Evolutionary conservation across 2,797 vertebrate species (phyloP).

Genomic region (Rhinoraja longicauda): DNA sequence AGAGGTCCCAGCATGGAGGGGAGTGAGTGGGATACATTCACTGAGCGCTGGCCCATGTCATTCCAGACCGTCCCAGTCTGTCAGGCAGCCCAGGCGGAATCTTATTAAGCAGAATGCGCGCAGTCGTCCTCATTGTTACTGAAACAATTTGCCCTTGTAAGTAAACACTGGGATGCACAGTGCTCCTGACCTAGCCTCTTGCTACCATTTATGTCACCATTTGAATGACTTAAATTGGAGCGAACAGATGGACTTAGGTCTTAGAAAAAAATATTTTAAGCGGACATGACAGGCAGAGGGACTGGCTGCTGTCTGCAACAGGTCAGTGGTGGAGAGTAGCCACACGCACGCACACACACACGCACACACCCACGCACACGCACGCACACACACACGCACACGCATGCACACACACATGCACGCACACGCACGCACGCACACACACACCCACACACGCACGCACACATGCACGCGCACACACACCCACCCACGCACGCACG

Average conservation of each 20-base stretch:
- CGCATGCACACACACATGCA: no score
- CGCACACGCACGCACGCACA: no score
- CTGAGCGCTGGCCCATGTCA: neutral
- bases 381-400: no score
- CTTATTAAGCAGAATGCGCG: constrained; percentile 28
- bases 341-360: neutral
- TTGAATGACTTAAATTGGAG: constrained; percentile 33
- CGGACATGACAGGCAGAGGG: neutral
- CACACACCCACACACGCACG: no score
- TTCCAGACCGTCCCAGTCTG: neutral
- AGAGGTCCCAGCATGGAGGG: neutral
- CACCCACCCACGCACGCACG: no score
- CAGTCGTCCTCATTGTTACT: constrained; percentile 12
- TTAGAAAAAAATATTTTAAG: neutral
- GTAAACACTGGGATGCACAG: neutral
- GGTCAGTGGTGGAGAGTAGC: neutral
- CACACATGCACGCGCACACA: no score
- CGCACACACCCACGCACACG: no score
- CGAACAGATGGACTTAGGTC: constrained; percentile 2
- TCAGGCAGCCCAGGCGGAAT: constrained; percentile 15
- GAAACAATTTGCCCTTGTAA: constrained; percentile 31
- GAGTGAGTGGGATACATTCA: neutral
- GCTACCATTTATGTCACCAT: constrained; percentile 8
- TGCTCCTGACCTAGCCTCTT: neutral
- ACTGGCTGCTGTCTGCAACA: neutral